Conservation (phyloP, 2,797 vertebrate species). For the Threskiornis aethiopicus region DNA sequence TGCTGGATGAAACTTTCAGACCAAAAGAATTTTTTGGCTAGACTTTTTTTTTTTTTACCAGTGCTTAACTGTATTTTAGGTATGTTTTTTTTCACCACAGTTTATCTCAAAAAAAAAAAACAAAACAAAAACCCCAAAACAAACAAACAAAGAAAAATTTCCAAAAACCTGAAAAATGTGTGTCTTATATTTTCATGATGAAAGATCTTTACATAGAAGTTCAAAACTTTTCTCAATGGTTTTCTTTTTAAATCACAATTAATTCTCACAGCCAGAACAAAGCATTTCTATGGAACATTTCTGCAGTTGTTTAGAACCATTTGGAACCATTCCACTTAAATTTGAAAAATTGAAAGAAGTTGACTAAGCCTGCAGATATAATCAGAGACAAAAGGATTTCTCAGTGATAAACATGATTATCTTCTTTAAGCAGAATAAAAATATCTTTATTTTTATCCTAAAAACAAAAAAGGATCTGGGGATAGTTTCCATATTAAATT, state of each 20-base stretch:
- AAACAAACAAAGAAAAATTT: too few species aligned
- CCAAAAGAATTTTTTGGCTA: not conserved
- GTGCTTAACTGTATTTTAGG: not conserved
- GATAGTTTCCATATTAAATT: not conserved
- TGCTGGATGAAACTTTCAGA: not conserved
- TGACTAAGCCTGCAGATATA: not conserved
- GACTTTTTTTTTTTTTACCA: not conserved
- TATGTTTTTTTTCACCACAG: not conserved
- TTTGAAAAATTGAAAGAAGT: not conserved
- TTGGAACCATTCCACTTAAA: not conserved
- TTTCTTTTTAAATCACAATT: not conserved
- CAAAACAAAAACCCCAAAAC: not conserved
- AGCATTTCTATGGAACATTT: not conserved
- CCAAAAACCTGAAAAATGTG: not conserved
- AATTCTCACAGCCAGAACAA: not conserved
- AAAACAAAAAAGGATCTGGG: not conserved
- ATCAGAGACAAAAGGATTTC: not conserved
- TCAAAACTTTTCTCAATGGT: not conserved
- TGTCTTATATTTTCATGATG: not conserved
- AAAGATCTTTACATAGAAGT: not conserved
- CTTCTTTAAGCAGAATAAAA: not conserved
- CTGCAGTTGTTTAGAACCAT: not conserved
- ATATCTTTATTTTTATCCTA: not conserved
- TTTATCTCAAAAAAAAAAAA: not conserved
- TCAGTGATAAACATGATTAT: not conserved